Base-by-base conservation (phyloP, 2,113 vertebrate genomes). In the Mustela nigripes region DNA sequence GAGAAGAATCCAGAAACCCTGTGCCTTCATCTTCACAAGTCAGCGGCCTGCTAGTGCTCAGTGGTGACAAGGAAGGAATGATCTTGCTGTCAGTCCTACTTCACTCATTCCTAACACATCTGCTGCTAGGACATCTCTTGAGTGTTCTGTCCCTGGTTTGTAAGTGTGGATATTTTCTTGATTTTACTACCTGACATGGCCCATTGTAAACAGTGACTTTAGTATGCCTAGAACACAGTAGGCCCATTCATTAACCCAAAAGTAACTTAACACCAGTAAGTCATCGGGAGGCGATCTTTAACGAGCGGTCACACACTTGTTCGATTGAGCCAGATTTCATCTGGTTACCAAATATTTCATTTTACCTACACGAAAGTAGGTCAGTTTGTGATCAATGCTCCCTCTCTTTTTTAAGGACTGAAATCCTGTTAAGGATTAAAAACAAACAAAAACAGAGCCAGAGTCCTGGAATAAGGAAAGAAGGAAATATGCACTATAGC, bases 401-500 rank as follows among this genome's bases (percentile, higher is more conserved):
- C 28, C 58, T 71, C 74, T 53, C 78, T 88, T 80, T 80, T 89
- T 76, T 22, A 81, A 92, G 31, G 94, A 97, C 3, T 53, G 69
- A 95, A 85, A 96, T 31, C 50, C 80, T 33, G 85, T 63, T 84
- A 73, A 90, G 45, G 89, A 94, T 69, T 89, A 87, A 84, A 97
- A 97, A 53, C 50, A 97, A 95, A 88, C n/a, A 50, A 95, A 98
- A 95, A 53, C 24, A 84, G 67, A 58, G 33, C 62, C 4, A 19
- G 50, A 53, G 26, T 50, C 82, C 31, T 56, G 21, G 53, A 89
- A 56, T 74, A 95, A 82, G 63, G 36, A 73, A 96, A 90, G 22
- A 88, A 19, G 56, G 62, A 95, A 98, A 56, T 82, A 83, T 39
- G 78, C 79, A 28, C 84, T 53, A 79, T 2, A 45, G 82, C n/a